These are phyloP conservation scores for Machimus atricapillus DNA, from an alignment of 2,888 invertebrate genomes.

Conservation along the genomic window DNA sequence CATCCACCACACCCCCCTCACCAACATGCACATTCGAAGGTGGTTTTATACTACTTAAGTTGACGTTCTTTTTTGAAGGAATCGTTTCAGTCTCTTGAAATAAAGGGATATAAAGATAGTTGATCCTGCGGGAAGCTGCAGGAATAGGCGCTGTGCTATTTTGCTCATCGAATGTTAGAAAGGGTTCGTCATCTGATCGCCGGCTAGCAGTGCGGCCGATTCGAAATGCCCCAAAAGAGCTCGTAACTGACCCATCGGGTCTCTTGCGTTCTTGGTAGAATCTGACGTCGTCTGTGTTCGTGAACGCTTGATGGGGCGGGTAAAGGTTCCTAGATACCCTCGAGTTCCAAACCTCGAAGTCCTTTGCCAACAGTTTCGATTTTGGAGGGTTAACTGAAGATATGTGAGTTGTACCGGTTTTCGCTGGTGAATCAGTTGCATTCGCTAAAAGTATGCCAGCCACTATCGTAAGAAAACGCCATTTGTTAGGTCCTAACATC, in stretches of 20 bases:
- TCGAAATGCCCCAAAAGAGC: slow-evolving; percentile 59
- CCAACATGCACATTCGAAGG: slow-evolving; percentile 52
- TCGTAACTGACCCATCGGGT: slow-evolving; percentile 57
- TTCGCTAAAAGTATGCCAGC: slow-evolving; percentile 54
- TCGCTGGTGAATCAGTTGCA: slow-evolving; percentile 53
- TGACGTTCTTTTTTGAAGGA: slow-evolving; percentile 52
- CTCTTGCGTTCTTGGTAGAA: slow-evolving; percentile 56
- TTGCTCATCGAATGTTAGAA: slow-evolving; percentile 27
- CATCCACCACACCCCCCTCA: slow-evolving; percentile 53
- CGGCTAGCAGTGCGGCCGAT: slow-evolving; percentile 46
- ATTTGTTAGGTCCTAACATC: slow-evolving; percentile 61
- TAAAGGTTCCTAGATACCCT: slow-evolving; percentile 59
- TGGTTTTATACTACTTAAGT: slow-evolving; percentile 55
- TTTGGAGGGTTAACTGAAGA: not conserved
- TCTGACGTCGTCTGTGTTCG: slow-evolving; percentile 57
- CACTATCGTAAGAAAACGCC: slow-evolving; percentile 56
- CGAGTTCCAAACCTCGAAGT: slow-evolving; percentile 36
- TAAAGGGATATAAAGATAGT: slow-evolving; percentile 59
- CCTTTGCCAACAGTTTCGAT: not conserved
- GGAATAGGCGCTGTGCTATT: slow-evolving; percentile 10
- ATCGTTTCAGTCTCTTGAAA: slow-evolving; percentile 48
- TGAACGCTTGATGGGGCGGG: slow-evolving; percentile 59
- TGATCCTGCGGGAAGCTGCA: slow-evolving; percentile 48
- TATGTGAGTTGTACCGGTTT: slow-evolving; percentile 24
- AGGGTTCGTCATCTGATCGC: slow-evolving; percentile 43